phyloP scores from a whole-genome alignment of 2,797 vertebrate species.

The Phataginus tetradactyla region DNA sequence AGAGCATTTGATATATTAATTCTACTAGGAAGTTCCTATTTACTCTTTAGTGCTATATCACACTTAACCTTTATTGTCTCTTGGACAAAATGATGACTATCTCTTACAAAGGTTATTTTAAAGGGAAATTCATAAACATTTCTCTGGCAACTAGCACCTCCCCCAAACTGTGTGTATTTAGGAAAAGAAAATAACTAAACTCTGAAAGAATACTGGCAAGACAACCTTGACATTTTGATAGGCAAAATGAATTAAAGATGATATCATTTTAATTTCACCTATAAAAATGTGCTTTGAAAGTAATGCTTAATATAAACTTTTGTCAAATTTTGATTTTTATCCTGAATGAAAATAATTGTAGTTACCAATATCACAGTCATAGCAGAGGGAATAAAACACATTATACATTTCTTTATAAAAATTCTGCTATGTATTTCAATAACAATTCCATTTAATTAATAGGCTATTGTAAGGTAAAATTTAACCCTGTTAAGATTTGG shows the following conservation, averaged over 20 bases:
- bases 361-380: neutral
- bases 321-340: neutral
- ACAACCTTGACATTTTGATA: neutral
- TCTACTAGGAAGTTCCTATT: neutral
- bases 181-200: neutral
- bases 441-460: neutral
- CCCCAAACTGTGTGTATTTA: neutral
- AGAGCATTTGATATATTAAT: neutral
- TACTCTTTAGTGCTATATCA: neutral
- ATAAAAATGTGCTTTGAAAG: neutral
- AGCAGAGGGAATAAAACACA: neutral
- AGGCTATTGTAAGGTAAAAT: neutral
- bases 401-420: neutral
- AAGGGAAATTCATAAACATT: neutral
- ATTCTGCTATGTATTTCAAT: neutral
- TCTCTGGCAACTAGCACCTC: neutral
- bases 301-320: neutral
- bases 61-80: neutral
- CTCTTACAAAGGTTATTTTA: neutral
- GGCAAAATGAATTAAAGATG: neutral
- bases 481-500: neutral
- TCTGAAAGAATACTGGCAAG: neutral
- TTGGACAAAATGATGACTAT: neutral
- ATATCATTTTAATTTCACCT: neutral
- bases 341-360: constrained; percentile 25